Base-by-base conservation (phyloP, 92 coral and sea anemone species). In the Epizoanthus rinbou region DNA sequence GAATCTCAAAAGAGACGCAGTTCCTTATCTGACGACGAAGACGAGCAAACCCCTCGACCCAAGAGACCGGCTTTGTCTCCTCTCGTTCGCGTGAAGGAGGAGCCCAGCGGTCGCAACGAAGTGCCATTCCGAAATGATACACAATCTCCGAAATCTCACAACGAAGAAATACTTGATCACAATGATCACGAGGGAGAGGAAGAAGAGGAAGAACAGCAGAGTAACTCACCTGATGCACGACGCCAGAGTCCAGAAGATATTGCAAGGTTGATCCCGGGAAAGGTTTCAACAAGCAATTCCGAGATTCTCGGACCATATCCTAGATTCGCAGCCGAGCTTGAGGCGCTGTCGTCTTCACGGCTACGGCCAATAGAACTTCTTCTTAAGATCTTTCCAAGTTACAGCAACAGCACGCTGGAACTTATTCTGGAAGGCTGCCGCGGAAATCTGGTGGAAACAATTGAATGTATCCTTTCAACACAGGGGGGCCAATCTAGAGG, bases 401-500 rank as follows among this genome's bases (percentile, higher is more conserved):
- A 96, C 81, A 83, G 89, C 69, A 87, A 84, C 37, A 86, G 91
- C 73, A 91, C 95, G 24, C 80, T 96, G 16, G 98, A 88, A 18
- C 93, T 92, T 52, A 88, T 96, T 64, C 86, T 94, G 2, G 94
- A 94, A 64, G 87, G 97, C 16, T 96, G 99, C 52, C 93, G 96
- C 13, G 98, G 95, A 22, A 94, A 86, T 82, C 88, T 94, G 17
- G 97, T 96, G 28, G 98, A 96, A 67, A 81, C 98, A 65, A 96
- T 96, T 25, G 99, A 96, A 84, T 92, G 95, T 60, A 79, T 93
- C 45, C 81, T 93, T 45, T 72, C 94, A 31, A 74, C 92, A 22
- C 94, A 93, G 31, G 88, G 86, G 63, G 65, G 84, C 1, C 80
- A 90, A 37, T 68, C 31, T 47, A 63, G 63, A 35, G 58, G 35